phyloP scores from a whole-genome alignment of 2,888 invertebrate species.

The Neuroscelio doddi region DNA sequence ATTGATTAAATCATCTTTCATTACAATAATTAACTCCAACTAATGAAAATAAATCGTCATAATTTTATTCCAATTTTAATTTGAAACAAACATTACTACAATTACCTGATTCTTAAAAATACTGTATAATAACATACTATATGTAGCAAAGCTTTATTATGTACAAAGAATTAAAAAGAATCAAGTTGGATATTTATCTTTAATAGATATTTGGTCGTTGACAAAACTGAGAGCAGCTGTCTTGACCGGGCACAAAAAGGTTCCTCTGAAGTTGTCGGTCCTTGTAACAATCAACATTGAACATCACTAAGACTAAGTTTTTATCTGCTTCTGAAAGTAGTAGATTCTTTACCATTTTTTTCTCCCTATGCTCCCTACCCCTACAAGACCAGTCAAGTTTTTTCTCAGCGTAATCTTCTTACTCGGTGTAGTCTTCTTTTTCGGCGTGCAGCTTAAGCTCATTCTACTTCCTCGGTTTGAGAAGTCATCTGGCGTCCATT shows the following conservation, averaged over 20 bases:
- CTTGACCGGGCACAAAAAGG: conserved; percentile 2
- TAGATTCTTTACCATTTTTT: conserved; percentile 18
- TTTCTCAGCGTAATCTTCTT: conserved; percentile 14
- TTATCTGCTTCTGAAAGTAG: conserved; percentile 1
- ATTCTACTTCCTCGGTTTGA: conserved; percentile 14
- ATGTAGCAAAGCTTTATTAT: too few species aligned
- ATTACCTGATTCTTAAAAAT: too few species aligned
- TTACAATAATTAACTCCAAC: too few species aligned
- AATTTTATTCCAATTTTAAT: too few species aligned
- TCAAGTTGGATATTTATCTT: too few species aligned
- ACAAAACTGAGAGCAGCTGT: neutral
- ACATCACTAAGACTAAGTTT: neutral
- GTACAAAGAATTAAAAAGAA: too few species aligned
- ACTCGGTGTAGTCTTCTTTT: conserved; percentile 13
- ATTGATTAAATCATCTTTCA: too few species aligned
- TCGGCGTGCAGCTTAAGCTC: conserved; percentile 9
- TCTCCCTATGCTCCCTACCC: neutral
- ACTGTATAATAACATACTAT: too few species aligned
- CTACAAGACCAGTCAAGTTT: conserved; percentile 1
- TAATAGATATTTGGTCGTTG: too few species aligned
- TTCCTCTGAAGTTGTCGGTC: conserved; percentile 11
- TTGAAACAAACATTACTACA: too few species aligned
- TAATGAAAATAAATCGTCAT: too few species aligned
- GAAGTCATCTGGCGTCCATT: conserved; percentile 30
- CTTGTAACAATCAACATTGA: conserved; percentile 12